These are phyloP conservation scores for Sebastes trivittatus DNA, from an alignment of 2,797 vertebrate species.

Conservation along the genomic window DNA sequence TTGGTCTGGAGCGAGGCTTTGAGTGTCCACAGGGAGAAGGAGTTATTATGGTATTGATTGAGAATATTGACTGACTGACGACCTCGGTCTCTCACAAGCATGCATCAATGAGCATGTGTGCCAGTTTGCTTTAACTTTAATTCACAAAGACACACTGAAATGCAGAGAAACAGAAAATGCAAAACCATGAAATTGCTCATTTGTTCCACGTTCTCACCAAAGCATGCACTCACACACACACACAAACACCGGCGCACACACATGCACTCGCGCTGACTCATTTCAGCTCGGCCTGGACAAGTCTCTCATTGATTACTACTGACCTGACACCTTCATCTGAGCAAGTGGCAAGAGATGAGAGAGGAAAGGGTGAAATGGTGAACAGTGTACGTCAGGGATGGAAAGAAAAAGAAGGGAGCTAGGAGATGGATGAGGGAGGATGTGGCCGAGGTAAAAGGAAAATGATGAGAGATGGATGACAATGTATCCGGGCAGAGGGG, in stretches of 20 bases:
- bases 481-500: background rate
- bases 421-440: slow-evolving; percentile 16
- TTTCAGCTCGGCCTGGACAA: slow-evolving; percentile 41
- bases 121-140: background rate
- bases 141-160: background rate
- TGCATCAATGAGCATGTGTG: background rate
- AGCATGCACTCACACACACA: background rate
- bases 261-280: slow-evolving; percentile 1
- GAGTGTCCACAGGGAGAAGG: slow-evolving; percentile 37
- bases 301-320: slow-evolving; percentile 60
- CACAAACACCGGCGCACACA: background rate
- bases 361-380: slow-evolving; percentile 33
- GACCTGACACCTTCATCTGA: slow-evolving; percentile 60
- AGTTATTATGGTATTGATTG: slow-evolving; percentile 72
- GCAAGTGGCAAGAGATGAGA: slow-evolving; percentile 39
- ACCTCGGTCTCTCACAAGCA: background rate
- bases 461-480: slow-evolving; percentile 42
- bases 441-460: background rate
- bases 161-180: background rate
- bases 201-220: background rate
- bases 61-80: slow-evolving; percentile 45
- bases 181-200: background rate
- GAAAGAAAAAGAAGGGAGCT: background rate
- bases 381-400: background rate
- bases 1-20: slow-evolving; percentile 34